Percentiles rank a stretch among this genome's conserved stretches.
phyloP scores from a whole-genome alignment of 1,140 invertebrate genomes.

The Drosophila ananassae region DNA sequence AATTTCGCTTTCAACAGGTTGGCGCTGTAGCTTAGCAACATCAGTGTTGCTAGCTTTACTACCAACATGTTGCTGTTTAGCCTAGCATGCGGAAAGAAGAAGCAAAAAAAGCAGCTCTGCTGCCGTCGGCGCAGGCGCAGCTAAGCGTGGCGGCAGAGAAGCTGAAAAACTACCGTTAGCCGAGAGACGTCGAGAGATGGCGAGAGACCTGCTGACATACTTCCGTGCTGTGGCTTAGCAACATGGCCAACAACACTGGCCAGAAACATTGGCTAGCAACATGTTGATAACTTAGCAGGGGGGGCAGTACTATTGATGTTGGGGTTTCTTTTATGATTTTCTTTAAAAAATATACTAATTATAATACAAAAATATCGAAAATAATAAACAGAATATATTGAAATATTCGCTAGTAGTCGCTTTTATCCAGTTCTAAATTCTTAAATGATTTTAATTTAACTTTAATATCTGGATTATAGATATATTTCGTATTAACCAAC shows the following conservation, averaged over 20 bases:
- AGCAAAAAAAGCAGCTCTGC: constrained; percentile 22
- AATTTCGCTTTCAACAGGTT: constrained; percentile 84
- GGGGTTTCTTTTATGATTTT: constrained; percentile 34
- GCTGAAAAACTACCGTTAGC: constrained; percentile 81
- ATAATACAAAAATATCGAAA: no score
- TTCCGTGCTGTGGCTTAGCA: constrained; percentile 65
- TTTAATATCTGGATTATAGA: no score
- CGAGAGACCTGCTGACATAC: constrained; percentile 83
- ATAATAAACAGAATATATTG: no score
- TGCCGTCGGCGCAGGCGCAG: constrained; percentile 49
- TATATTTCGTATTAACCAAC: no score
- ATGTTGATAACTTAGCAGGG: constrained; percentile 10
- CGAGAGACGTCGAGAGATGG: constrained; percentile 48
- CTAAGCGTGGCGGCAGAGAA: constrained; percentile 66
- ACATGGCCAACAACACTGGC: background rate
- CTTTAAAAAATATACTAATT: background rate
- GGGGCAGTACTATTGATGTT: constrained; percentile 18
- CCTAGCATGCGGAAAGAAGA: constrained; percentile 60
- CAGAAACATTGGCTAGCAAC: constrained; percentile 1
- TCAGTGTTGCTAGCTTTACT: constrained; percentile 35
- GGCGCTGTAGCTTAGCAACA: constrained; percentile 50
- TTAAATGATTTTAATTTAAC: no score
- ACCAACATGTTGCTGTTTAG: constrained; percentile 64
- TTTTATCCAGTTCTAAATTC: no score
- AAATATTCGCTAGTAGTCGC: no score